Evolutionary conservation across 2,797 vertebrate genomes (phyloP), one percentile per base, ranked within the genome.

Genomic region (Schizothorax lantsangensis): DNA sequence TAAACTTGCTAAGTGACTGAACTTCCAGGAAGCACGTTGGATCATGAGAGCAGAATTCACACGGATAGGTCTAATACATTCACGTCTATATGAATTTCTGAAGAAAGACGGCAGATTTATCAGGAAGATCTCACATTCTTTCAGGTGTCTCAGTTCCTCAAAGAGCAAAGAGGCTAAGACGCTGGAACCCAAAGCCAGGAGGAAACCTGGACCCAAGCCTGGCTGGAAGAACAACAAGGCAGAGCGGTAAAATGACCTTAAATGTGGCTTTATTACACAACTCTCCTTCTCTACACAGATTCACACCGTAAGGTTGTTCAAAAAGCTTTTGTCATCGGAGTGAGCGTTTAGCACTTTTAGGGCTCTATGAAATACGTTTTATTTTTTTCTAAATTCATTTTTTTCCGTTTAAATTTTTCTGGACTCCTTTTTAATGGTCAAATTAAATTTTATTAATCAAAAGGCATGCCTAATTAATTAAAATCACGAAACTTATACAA

Each of bases 141-240:
- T 91, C 43, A 73, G 84, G 2, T 66, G 89, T n/a, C 91, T 88
- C 87, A 88, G 90, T 33, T 86, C 94, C 64, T 88, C 93, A 49
- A 97, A 92, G 92, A 97, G 96, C 85, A 94, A 91, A 86, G 95
- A 94, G 64, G 79, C 91, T 0, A 96, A 95, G 89, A 93, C 91
- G 26, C 30, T 81, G 81, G 97, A 97, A 81, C 96, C 96, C 33
- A 97, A 96, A 93, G 86, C 95, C 64, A 95, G 96, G 79, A 98
- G 97, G 93, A 99, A 98, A 88, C 98, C 98, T 0, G 98, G 98
- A 43, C 98, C 98, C 33, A 99, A 98, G 92, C 98, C 98, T 0
- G 98, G 98, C 90, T 98, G 98, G 97, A 99, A 99, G 92, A 97
- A 97, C 89, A 95, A 97, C 91, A 97, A 97, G 82, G 94, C 96